Evolutionary conservation across 1,140 invertebrate species (phyloP).

Genomic region (Eubasilissa regina): DNA sequence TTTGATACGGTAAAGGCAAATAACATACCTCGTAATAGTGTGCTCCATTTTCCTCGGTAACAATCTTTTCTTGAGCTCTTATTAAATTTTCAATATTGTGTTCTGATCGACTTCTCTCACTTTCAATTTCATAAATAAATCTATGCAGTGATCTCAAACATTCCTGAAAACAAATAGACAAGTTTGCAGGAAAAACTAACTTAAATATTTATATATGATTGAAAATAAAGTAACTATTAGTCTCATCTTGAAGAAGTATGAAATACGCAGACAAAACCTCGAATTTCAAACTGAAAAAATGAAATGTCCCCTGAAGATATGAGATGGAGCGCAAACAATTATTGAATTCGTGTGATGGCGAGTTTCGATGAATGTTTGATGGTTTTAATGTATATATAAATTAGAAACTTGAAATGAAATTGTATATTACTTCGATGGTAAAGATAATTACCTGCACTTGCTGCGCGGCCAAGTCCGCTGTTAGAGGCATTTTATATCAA

Average conservation of each 20-base stretch:
- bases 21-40: slow-evolving; percentile 72
- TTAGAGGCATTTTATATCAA: slow-evolving; percentile 78
- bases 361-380: neutral
- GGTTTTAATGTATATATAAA: neutral
- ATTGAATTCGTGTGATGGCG: too few relatives aligned
- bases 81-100: slow-evolving; percentile 84
- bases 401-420: neutral
- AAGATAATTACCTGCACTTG: slow-evolving; percentile 76
- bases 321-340: too few relatives aligned
- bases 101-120: slow-evolving; percentile 83
- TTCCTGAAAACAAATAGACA: slow-evolving; percentile 76
- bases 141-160: slow-evolving; percentile 83
- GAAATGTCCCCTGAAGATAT: too few relatives aligned
- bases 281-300: too few relatives aligned
- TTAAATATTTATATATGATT: too few relatives aligned
- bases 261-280: too few relatives aligned
- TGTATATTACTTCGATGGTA: neutral
- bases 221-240: too few relatives aligned
- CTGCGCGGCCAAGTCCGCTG: slow-evolving; percentile 83
- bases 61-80: slow-evolving; percentile 84
- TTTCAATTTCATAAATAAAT: slow-evolving; percentile 86
- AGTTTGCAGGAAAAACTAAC: too few relatives aligned
- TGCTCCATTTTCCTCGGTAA: slow-evolving; percentile 78
- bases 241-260: too few relatives aligned
- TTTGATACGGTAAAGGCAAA: too few relatives aligned